Percentiles rank a stretch among this genome's conserved stretches.
Conservation (phyloP, 2,888 invertebrate species). For the Dioctria linearis region DNA sequence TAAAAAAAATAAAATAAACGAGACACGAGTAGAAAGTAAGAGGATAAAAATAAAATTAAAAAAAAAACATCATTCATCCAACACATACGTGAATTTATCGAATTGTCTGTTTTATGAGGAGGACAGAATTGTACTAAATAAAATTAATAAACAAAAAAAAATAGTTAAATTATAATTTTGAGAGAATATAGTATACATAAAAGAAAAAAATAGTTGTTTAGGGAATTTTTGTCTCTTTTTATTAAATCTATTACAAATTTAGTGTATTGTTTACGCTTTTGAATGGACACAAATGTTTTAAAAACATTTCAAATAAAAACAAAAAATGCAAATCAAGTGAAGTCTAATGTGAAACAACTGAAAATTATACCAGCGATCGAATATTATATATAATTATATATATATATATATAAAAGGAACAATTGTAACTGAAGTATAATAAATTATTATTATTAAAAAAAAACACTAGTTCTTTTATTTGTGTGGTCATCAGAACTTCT, state of each 20-base stretch:
- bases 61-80: constrained; percentile 5
- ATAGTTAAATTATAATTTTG: constrained; percentile 47
- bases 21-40: constrained; percentile 3
- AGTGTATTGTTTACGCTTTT: constrained; percentile 40
- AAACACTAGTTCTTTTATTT: background rate
- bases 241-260: constrained; percentile 37
- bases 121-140: constrained; percentile 34
- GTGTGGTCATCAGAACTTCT: too few relatives aligned
- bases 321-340: background rate
- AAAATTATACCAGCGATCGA: constrained; percentile 52
- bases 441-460: constrained; percentile 49
- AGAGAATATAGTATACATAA: constrained; percentile 46
- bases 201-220: constrained; percentile 27
- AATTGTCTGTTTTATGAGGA: constrained; percentile 43
- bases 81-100: constrained; percentile 34
- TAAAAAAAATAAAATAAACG: constrained; percentile 6
- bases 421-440: constrained; percentile 51
- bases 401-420: constrained; percentile 42
- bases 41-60: constrained; percentile 4
- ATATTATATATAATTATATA: constrained; percentile 23
- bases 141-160: background rate
- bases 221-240: constrained; percentile 41
- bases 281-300: constrained; percentile 41
- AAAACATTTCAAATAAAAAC: constrained; percentile 32
- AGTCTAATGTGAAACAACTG: constrained; percentile 46